Percentiles rank a stretch among this genome's conserved stretches.
These are phyloP conservation scores for Drepana falcataria DNA, from an alignment of 2,888 invertebrate genomes.

Conservation along the genomic window DNA sequence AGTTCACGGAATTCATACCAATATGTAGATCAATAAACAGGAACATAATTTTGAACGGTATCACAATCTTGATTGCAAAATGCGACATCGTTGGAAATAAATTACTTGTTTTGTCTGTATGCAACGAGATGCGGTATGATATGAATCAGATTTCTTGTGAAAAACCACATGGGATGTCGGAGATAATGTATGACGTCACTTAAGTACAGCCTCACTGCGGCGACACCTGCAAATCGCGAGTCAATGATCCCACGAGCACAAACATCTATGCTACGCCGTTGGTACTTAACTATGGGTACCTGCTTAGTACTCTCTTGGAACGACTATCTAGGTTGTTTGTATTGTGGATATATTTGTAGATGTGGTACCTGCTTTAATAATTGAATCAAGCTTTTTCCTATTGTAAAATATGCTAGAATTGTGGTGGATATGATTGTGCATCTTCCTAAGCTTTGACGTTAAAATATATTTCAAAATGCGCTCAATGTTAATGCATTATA, in stretches of 20 bases:
- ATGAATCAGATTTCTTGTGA: not conserved
- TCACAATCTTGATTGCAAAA: not conserved
- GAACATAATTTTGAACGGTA: not conserved
- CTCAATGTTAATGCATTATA: too few relatives aligned
- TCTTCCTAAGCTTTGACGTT: too few relatives aligned
- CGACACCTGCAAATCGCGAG: slow-evolving; percentile 41
- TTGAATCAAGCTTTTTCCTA: too few relatives aligned
- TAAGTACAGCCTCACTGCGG: slow-evolving; percentile 9
- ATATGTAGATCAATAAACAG: too few relatives aligned
- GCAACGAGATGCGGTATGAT: not conserved
- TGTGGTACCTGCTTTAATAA: too few relatives aligned
- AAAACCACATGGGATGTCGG: not conserved
- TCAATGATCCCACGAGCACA: slow-evolving; percentile 31
- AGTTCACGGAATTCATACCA: too few relatives aligned
- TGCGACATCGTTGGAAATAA: not conserved
- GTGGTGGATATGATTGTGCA: too few relatives aligned
- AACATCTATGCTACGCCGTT: slow-evolving; percentile 29
- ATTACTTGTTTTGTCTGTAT: not conserved
- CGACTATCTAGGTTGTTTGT: not conserved
- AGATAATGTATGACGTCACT: not conserved
- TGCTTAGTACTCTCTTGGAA: slow-evolving; percentile 13
- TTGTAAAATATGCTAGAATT: too few relatives aligned
- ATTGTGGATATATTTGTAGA: too few relatives aligned
- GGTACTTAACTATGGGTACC: slow-evolving; percentile 18
- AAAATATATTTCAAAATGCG: too few relatives aligned